A percentile compares a stretch with the other conserved stretches of the same genome.
Conservation (phyloP, 1,140 invertebrate species). For the Arctopsyche grandis region DNA sequence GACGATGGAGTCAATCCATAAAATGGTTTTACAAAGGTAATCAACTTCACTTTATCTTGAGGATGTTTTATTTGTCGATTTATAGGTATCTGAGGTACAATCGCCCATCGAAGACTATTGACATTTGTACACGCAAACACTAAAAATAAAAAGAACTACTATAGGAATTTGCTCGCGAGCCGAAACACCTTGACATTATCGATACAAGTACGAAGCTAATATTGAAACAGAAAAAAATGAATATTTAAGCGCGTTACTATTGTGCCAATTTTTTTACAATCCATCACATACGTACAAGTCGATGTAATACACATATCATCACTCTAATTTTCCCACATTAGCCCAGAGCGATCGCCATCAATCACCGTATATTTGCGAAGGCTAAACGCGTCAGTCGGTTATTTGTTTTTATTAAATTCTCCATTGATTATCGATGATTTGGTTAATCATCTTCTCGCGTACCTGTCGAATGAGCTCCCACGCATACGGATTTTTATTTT, state of each 20-base stretch:
- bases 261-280: neutral
- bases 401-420: too few species aligned
- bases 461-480: too few species aligned
- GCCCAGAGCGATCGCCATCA: neutral
- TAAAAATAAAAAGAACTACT: constrained; percentile 2
- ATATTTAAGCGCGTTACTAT: constrained; percentile 2
- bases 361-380: neutral
- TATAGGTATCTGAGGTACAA: neutral
- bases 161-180: neutral
- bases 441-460: too few species aligned
- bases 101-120: neutral
- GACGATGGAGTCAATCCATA: too few species aligned
- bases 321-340: neutral
- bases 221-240: neutral
- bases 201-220: constrained; percentile 1
- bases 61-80: too few species aligned
- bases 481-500: neutral
- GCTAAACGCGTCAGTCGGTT: neutral
- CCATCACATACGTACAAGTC: neutral
- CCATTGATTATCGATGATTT: too few species aligned
- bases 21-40: too few species aligned
- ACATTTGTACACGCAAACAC: neutral
- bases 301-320: neutral
- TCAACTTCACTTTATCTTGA: too few species aligned
- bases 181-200: constrained; percentile 27